phyloP scores from a whole-genome alignment of 1,140 invertebrate genomes.

The Pseudomyrmex pallidus region DNA sequence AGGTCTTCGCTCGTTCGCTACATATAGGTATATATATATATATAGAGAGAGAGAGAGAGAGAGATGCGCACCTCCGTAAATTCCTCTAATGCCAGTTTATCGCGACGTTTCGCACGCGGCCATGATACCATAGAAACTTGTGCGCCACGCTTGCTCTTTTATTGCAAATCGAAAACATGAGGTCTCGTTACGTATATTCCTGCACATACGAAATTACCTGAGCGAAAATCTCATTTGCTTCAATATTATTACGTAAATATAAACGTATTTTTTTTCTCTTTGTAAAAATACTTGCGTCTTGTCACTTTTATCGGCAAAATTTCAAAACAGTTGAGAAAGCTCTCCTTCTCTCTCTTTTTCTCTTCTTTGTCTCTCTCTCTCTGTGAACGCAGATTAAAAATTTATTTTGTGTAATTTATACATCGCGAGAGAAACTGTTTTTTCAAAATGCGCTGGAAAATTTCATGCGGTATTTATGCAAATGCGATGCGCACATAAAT shows the following conservation, averaged over 20 bases:
- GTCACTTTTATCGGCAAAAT: no score
- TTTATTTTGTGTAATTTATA: background rate
- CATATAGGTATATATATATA: background rate
- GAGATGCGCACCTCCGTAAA: constrained; percentile 59
- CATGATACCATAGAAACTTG: constrained; percentile 71
- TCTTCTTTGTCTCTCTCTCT: no score
- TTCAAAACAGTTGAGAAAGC: no score
- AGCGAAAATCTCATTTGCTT: constrained; percentile 33
- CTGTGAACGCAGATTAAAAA: background rate
- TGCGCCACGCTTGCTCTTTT: constrained; percentile 62
- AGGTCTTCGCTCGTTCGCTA: constrained; percentile 49
- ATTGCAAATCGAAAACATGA: constrained; percentile 53
- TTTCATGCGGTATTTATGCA: background rate
- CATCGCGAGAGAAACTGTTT: no score
- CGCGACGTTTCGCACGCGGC: constrained; percentile 67
- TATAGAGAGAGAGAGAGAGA: no score
- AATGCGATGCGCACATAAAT: background rate
- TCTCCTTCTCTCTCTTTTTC: no score
- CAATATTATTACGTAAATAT: background rate
- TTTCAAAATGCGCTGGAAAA: background rate
- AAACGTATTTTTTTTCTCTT: background rate
- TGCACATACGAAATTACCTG: constrained; percentile 13
- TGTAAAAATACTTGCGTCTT: background rate
- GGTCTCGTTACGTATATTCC: background rate
- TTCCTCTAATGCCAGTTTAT: constrained; percentile 75